Evolutionary conservation across 2,113 vertebrate genomes (phyloP).

Genomic region (Microcebus tavaratra): DNA sequence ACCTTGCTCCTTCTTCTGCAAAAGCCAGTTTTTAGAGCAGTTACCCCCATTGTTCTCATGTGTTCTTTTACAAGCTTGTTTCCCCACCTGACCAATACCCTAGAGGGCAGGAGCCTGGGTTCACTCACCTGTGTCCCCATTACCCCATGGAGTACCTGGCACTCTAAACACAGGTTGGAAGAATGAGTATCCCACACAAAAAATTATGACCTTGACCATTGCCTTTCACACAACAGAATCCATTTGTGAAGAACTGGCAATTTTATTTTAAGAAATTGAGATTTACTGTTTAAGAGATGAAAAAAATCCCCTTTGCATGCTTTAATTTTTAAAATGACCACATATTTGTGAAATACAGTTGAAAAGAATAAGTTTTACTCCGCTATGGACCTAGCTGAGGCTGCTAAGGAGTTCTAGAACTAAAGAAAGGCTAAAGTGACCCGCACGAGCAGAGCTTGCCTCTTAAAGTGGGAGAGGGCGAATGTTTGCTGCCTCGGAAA

Average conservation of each 20-base stretch:
- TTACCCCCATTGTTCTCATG: background rate
- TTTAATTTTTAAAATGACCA: background rate
- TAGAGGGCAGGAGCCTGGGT: background rate
- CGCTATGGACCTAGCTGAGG: background rate
- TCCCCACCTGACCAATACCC: background rate
- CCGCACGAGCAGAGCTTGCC: background rate
- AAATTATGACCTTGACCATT: background rate
- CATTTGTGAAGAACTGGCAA: background rate
- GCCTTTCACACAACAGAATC: background rate
- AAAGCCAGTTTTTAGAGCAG: background rate
- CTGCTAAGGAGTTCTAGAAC: background rate
- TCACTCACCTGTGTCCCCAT: background rate
- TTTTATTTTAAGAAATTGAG: conserved; percentile 20
- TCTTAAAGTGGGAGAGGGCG: background rate
- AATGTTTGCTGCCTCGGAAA: background rate
- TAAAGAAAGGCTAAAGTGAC: background rate
- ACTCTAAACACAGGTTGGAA: background rate
- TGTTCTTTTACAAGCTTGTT: background rate
- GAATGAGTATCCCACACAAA: background rate
- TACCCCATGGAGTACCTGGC: background rate
- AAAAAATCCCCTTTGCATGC: background rate
- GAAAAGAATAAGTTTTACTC: background rate
- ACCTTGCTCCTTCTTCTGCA: background rate
- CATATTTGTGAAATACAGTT: background rate
- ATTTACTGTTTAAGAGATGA: background rate